Conservation (phyloP, 2,113 vertebrate genomes). For the Xyrauchen texanus region DNA sequence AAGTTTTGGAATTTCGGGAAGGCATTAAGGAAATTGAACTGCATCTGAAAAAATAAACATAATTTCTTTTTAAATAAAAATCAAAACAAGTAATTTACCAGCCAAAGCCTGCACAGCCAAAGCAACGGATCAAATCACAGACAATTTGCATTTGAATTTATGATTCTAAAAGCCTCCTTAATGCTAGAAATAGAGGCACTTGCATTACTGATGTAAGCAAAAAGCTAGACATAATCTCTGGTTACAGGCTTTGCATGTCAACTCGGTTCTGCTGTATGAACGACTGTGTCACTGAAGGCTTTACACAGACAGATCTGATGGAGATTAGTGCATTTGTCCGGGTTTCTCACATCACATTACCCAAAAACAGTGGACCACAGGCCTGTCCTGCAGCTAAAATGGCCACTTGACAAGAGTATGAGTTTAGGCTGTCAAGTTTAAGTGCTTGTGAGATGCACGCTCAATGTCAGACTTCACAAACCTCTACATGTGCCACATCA, state of each 20-base stretch:
- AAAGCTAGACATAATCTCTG: conserved; percentile 35
- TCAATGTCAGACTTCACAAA: conserved; percentile 3
- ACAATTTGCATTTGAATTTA: conserved; percentile 16
- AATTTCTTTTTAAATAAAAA: not conserved
- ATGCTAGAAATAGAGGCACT: conserved; percentile 21
- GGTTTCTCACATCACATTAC: not conserved
- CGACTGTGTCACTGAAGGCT: conserved; percentile 9
- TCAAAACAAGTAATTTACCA: conserved; percentile 1
- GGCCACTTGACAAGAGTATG: conserved; percentile 10
- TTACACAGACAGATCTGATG: conserved; percentile 1
- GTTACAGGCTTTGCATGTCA: conserved; percentile 21
- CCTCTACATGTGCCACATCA: not conserved
- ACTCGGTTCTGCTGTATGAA: not conserved
- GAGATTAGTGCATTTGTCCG: conserved; percentile 37
- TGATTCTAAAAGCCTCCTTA: conserved; percentile 21
- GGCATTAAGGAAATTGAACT: conserved; percentile 11
- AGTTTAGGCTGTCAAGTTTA: conserved; percentile 19
- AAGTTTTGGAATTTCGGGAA: not conserved
- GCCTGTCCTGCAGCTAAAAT: not conserved
- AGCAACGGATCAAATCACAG: conserved; percentile 27
- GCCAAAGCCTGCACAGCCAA: not conserved
- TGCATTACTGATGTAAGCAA: conserved; percentile 16
- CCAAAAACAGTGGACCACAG: conserved; percentile 1
- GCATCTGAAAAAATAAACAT: conserved; percentile 10
- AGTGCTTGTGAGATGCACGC: not conserved